These are phyloP conservation scores for Hestina assimilis DNA, from an alignment of 1,140 invertebrate species.

Conservation along the genomic window DNA sequence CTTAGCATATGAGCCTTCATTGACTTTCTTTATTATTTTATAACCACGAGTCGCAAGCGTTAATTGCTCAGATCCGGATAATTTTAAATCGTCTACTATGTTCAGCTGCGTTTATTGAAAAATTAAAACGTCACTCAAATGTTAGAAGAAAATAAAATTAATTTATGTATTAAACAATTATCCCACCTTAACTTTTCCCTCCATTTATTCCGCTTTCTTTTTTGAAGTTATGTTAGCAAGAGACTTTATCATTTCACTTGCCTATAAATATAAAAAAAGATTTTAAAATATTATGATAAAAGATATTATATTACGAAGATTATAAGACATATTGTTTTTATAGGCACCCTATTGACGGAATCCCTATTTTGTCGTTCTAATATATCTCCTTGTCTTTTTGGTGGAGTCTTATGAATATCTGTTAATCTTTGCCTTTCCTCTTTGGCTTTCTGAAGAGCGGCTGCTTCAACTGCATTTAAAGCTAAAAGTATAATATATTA, in stretches of 20 bases:
- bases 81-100: conserved; percentile 61
- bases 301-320: too few relatives aligned
- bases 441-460: conserved; percentile 61
- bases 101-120: conserved; percentile 25
- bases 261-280: conserved; percentile 31
- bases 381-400: conserved; percentile 60
- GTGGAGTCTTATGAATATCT: conserved; percentile 42
- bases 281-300: too few relatives aligned
- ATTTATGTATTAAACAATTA: background rate
- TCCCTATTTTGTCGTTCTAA: conserved; percentile 43
- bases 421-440: conserved; percentile 57
- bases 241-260: conserved; percentile 70
- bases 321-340: background rate
- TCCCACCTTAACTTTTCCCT: conserved; percentile 53
- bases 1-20: conserved; percentile 84
- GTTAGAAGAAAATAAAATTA: background rate
- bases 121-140: conserved; percentile 4
- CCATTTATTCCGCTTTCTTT: conserved; percentile 57
- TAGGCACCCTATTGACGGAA: conserved; percentile 50
- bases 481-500: conserved; percentile 37
- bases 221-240: conserved; percentile 55
- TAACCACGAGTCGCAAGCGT: conserved; percentile 79
- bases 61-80: conserved; percentile 78
- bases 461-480: conserved; percentile 67
- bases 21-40: conserved; percentile 80